These are phyloP conservation scores for Pelecanus crispus DNA, from an alignment of 2,113 vertebrate genomes.

Conservation along the genomic window DNA sequence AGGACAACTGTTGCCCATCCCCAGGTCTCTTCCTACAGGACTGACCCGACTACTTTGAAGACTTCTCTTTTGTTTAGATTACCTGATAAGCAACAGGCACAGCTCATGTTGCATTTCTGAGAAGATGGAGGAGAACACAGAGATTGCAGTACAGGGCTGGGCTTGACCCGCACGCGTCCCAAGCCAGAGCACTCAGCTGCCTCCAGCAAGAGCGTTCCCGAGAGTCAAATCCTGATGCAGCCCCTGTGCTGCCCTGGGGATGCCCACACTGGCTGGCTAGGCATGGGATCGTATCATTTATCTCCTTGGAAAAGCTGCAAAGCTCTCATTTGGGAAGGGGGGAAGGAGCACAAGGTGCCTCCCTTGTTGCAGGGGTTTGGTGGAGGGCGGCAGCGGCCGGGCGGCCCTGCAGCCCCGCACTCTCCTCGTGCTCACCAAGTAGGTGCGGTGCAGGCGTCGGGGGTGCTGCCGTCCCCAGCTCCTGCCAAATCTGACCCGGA, in stretches of 20 bases:
- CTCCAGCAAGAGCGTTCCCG: neutral
- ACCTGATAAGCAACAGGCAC: neutral
- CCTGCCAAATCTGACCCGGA: neutral
- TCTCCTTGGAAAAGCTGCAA: neutral
- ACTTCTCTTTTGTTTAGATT: neutral
- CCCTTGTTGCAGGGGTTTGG: neutral
- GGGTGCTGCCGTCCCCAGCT: neutral
- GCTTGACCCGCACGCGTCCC: neutral
- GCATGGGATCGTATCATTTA: neutral
- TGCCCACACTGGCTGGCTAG: too few relatives aligned
- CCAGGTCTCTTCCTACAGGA: neutral
- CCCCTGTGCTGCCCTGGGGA: neutral
- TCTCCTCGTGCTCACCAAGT: neutral
- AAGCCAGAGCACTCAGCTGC: neutral
- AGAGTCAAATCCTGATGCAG: neutral
- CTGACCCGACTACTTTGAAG: neutral
- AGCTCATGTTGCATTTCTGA: neutral
- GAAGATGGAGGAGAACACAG: neutral
- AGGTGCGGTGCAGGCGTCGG: rapidly evolving
- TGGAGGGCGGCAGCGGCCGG: rapidly evolving
- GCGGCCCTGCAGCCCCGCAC: neutral
- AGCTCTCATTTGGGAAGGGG: neutral
- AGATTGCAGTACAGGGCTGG: too few relatives aligned
- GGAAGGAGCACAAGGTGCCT: neutral
- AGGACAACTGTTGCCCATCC: neutral